These are phyloP conservation scores for Apistogramma diplotaenia DNA, from an alignment of 2,113 vertebrate genomes.

Conservation along the genomic window DNA sequence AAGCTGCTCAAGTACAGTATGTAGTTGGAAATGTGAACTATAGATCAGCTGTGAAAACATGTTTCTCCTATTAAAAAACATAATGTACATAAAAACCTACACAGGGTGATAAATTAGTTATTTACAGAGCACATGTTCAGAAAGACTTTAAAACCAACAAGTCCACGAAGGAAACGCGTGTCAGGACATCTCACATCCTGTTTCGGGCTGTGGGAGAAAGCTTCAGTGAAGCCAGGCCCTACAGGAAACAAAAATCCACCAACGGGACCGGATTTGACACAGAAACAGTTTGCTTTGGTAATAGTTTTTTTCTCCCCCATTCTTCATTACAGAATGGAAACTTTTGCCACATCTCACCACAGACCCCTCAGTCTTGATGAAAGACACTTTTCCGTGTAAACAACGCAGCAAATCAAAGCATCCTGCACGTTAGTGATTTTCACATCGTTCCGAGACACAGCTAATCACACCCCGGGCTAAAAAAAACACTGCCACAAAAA, in stretches of 20 bases:
- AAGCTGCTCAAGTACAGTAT: background rate
- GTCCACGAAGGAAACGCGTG: background rate
- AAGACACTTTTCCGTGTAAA: conserved; percentile 2
- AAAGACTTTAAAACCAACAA: background rate
- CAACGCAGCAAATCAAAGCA: background rate
- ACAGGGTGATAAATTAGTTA: background rate
- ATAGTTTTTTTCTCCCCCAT: background rate
- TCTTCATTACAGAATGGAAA: background rate
- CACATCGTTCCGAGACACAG: background rate
- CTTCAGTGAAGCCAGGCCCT: background rate
- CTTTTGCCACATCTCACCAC: conserved; percentile 2
- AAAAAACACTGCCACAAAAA: background rate
- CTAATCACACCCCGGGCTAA: background rate
- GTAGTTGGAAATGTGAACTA: background rate
- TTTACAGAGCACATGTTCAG: background rate
- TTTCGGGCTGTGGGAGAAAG: background rate
- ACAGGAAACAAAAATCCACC: background rate
- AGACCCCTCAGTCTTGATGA: background rate
- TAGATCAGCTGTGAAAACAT: background rate
- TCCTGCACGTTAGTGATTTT: background rate
- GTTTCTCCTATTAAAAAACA: background rate
- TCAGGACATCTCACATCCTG: background rate
- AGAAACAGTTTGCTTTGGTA: background rate
- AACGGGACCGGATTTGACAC: background rate
- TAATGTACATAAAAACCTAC: background rate